A percentile compares a stretch with the other conserved stretches of the same genome.
These are phyloP conservation scores for Sula dactylatra DNA, from an alignment of 2,113 vertebrate species.

Conservation along the genomic window DNA sequence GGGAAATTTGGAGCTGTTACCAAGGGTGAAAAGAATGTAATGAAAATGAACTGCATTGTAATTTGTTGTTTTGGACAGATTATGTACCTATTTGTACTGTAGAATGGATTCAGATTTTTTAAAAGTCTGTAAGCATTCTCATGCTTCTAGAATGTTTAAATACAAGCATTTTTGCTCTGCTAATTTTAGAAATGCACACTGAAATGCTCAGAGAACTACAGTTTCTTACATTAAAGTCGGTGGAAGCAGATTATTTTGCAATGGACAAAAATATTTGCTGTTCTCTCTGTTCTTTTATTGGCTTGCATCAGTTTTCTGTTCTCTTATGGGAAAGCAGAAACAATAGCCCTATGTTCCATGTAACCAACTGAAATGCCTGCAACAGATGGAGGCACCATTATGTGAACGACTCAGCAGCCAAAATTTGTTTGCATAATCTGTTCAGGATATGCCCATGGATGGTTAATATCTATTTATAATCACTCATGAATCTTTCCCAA, in stretches of 20 bases:
- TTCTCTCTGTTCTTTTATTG: neutral
- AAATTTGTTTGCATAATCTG: slow-evolving; percentile 54
- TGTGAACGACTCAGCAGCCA: neutral
- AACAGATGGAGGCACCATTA: slow-evolving; percentile 41
- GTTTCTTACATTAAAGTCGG: neutral
- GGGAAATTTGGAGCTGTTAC: neutral
- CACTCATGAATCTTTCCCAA: neutral
- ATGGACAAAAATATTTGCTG: neutral
- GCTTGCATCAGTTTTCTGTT: neutral
- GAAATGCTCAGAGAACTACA: neutral
- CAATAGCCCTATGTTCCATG: neutral
- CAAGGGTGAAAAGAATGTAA: neutral
- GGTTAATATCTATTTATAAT: slow-evolving; percentile 38
- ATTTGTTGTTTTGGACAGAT: neutral
- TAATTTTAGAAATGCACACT: neutral
- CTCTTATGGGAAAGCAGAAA: neutral
- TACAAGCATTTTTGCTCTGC: neutral
- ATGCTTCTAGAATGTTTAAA: neutral
- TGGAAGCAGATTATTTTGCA: neutral
- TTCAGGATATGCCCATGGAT: neutral
- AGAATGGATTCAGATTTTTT: neutral
- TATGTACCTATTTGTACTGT: neutral
- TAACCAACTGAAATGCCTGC: slow-evolving; percentile 2
- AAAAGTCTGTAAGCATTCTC: neutral
- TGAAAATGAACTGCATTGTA: neutral